These are phyloP conservation scores for Rallus limicola DNA, from an alignment of 2,113 vertebrate genomes.

Conservation along the genomic window DNA sequence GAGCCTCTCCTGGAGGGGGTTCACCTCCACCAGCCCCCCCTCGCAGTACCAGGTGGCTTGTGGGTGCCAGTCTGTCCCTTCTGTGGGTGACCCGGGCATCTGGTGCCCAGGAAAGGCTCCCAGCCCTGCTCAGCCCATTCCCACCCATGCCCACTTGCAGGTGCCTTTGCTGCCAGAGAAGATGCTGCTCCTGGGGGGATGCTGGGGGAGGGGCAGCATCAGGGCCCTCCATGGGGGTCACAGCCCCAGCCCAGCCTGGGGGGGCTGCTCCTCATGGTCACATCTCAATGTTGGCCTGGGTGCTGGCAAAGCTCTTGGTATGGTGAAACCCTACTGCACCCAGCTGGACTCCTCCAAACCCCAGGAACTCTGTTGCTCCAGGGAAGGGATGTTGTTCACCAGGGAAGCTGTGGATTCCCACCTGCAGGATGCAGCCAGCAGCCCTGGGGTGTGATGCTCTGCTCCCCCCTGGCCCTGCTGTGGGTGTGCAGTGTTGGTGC, in stretches of 20 bases:
- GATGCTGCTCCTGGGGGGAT: neutral
- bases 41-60: accelerated
- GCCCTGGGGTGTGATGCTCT: neutral
- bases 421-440: neutral
- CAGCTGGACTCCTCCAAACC: neutral
- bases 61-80: no score
- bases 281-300: neutral
- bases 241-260: neutral
- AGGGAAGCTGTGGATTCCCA: accelerated
- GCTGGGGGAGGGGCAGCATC: no score
- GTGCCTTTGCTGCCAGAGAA: neutral
- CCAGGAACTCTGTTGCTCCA: neutral
- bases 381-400: accelerated
- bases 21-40: neutral
- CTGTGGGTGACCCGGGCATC: neutral
- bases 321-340: accelerated
- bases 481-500: neutral
- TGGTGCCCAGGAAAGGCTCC: accelerated
- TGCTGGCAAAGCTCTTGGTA: neutral
- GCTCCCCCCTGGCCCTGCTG: neutral
- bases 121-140: neutral
- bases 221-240: neutral
- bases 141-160: neutral
- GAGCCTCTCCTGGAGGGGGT: no score
- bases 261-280: neutral